Conservation (phyloP, 2,888 invertebrate genomes). For the Acronicta psi region DNA sequence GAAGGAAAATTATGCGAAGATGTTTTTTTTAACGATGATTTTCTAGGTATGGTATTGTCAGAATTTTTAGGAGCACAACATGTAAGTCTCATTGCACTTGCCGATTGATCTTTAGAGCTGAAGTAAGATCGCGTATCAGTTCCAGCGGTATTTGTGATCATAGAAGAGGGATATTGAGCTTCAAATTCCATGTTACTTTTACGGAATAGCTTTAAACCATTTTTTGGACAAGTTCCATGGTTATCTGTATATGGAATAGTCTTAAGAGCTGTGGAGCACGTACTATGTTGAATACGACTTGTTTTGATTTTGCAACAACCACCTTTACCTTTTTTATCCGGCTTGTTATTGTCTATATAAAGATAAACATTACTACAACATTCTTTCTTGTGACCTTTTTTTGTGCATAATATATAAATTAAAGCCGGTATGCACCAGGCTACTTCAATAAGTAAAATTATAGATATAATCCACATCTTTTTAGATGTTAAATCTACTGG, state of each 20-base stretch:
- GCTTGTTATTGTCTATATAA: conserved; percentile 35
- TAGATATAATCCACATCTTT: conserved; percentile 67
- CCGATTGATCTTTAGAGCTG: conserved; percentile 15
- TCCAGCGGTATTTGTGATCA: conserved; percentile 22
- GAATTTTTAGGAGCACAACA: background rate
- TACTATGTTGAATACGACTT: background rate
- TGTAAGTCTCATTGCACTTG: conserved; percentile 9
- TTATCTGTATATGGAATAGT: background rate
- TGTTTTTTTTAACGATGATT: conserved; percentile 31
- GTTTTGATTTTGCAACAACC: background rate
- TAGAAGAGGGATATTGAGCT: conserved; percentile 18
- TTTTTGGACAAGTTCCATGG: background rate
- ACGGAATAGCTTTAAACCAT: conserved; percentile 3
- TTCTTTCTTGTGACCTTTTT: conserved; percentile 48
- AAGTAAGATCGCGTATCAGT: conserved; percentile 34
- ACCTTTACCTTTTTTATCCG: conserved; percentile 14
- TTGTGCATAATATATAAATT: conserved; percentile 56
- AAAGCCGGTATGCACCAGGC: conserved; percentile 76
- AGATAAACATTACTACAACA: conserved; percentile 49
- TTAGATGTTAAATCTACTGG: conserved; percentile 63
- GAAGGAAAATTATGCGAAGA: background rate
- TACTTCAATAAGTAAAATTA: conserved; percentile 74
- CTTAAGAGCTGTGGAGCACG: background rate
- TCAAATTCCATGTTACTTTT: conserved; percentile 16
- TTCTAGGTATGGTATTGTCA: conserved; percentile 13